phyloP scores from a whole-genome alignment of 2,888 invertebrate species.

The Plagodis dolabraria region DNA sequence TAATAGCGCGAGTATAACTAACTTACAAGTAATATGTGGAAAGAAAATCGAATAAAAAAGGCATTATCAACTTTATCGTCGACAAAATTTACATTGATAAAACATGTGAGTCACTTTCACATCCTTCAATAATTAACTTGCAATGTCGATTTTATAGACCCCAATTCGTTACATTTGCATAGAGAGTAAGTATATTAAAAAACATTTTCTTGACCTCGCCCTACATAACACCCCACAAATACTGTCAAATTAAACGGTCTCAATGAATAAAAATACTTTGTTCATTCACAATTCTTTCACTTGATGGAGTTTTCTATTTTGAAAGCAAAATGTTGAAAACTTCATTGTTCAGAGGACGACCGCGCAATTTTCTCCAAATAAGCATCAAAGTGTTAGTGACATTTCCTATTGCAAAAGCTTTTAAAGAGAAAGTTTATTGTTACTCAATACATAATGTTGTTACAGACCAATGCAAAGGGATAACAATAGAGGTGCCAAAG shows the following conservation, averaged over 20 bases:
- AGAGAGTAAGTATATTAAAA: not conserved
- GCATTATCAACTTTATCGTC: too few relatives aligned
- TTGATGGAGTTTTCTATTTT: slow-evolving; percentile 17
- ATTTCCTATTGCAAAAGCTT: slow-evolving; percentile 25
- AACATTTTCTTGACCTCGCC: slow-evolving; percentile 11
- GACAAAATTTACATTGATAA: too few relatives aligned
- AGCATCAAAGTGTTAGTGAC: slow-evolving; percentile 35
- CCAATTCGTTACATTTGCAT: slow-evolving; percentile 8
- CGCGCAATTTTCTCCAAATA: slow-evolving; percentile 33
- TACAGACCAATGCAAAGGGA: slow-evolving; percentile 80
- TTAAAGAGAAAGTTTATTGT: slow-evolving; percentile 26
- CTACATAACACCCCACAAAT: not conserved
- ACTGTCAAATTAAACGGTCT: slow-evolving; percentile 6
- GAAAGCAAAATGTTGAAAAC: slow-evolving; percentile 16
- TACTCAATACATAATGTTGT: slow-evolving; percentile 48
- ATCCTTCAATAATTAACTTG: too few relatives aligned
- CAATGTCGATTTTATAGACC: not conserved
- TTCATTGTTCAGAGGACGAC: slow-evolving; percentile 21
- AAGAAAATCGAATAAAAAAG: too few relatives aligned
- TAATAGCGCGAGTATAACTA: too few relatives aligned
- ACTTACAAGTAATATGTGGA: too few relatives aligned
- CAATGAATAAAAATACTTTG: slow-evolving; percentile 5
- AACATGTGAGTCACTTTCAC: too few relatives aligned
- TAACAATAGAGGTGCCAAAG: slow-evolving; percentile 92
- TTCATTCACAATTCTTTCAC: not conserved